Evolutionary conservation across 2,888 invertebrate genomes (phyloP).

Genomic region (Nasonovia ribisnigri): DNA sequence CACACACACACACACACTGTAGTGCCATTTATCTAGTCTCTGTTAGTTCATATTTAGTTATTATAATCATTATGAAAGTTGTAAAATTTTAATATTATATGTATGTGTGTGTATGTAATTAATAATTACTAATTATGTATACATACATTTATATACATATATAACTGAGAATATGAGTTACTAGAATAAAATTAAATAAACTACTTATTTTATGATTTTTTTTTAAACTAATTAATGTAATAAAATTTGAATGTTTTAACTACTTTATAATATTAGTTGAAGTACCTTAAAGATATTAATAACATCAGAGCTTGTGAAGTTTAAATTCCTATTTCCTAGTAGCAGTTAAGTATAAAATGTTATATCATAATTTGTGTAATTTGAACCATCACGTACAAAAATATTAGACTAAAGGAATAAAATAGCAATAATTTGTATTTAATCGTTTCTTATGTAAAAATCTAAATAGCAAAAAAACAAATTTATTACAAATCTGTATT

Average conservation of each 20-base stretch:
- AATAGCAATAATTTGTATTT: constrained; percentile 30
- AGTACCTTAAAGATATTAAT: neutral
- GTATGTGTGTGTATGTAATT: neutral
- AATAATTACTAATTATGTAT: neutral
- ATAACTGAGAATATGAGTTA: constrained; percentile 48
- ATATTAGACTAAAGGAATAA: neutral
- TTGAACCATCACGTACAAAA: neutral
- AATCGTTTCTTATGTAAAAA: neutral
- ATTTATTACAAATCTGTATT: too few species aligned
- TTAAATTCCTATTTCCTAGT: constrained; percentile 52
- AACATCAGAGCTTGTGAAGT: neutral
- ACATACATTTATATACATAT: neutral
- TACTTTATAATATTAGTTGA: neutral
- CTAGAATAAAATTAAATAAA: constrained; percentile 35
- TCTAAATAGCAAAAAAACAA: neutral
- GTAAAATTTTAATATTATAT: neutral
- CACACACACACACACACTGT: constrained; percentile 8
- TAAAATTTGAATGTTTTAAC: constrained; percentile 8
- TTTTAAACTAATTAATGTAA: constrained; percentile 16
- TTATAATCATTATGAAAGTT: neutral
- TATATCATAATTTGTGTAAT: constrained; percentile 9
- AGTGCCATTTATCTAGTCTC: constrained; percentile 59
- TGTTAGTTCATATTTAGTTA: constrained; percentile 12
- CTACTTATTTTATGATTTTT: constrained; percentile 34
- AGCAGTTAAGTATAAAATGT: constrained; percentile 41